Conservation (phyloP, 2,888 invertebrate genomes). For the Lysandra bellargus region DNA sequence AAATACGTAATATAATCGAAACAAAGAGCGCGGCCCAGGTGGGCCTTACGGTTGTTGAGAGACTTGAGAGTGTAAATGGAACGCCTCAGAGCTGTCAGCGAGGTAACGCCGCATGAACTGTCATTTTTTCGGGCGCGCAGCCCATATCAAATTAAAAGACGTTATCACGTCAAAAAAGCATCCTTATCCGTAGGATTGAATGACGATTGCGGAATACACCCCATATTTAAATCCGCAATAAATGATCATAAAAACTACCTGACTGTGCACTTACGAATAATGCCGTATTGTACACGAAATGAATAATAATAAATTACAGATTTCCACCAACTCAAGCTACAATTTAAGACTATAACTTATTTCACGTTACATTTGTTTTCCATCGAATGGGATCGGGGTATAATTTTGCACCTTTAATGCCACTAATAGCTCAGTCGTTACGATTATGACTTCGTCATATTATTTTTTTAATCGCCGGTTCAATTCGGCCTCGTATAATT, state of each 20-base stretch:
- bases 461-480: constrained; percentile 40
- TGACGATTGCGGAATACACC: not conserved
- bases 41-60: too few species aligned
- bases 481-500: constrained; percentile 44
- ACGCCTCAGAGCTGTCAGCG: too few species aligned
- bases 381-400: constrained; percentile 38
- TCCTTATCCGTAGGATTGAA: not conserved
- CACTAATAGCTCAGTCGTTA: constrained; percentile 44
- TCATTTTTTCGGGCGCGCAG: too few species aligned
- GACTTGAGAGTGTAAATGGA: too few species aligned
- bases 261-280: constrained; percentile 9
- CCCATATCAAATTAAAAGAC: too few species aligned
- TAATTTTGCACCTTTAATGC: constrained; percentile 47
- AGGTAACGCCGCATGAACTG: too few species aligned
- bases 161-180: not conserved
- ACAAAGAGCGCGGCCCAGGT: too few species aligned
- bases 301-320: constrained; percentile 25
- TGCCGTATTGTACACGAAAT: constrained; percentile 21
- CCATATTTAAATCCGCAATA: not conserved
- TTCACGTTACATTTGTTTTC: constrained; percentile 36
- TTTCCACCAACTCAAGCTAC: constrained; percentile 30
- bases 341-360: constrained; percentile 33
- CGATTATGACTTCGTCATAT: constrained; percentile 42
- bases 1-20: too few species aligned
- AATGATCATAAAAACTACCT: constrained; percentile 21